Evolutionary conservation across 2,888 invertebrate genomes (phyloP).

Genomic region (Tetramorium bicarinatum): DNA sequence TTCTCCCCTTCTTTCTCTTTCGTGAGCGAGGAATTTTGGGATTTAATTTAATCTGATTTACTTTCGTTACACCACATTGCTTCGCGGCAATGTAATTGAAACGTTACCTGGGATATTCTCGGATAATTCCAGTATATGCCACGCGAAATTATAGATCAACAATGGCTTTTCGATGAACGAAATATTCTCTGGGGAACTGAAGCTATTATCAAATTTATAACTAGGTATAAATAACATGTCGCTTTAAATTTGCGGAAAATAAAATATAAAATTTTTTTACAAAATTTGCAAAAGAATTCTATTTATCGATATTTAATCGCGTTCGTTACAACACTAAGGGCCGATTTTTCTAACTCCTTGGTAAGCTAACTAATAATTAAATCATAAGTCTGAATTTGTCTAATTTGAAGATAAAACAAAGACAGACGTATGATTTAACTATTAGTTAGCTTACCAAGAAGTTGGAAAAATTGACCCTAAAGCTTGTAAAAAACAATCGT

Average conservation of each 20-base stretch:
- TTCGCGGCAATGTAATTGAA: slow-evolving; percentile 11
- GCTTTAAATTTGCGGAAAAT: neutral
- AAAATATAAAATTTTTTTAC: neutral
- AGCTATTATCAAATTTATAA: slow-evolving; percentile 1
- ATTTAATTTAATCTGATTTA: slow-evolving; percentile 47
- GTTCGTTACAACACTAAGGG: neutral
- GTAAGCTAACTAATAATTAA: no score
- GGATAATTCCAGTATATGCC: neutral
- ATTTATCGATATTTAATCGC: neutral
- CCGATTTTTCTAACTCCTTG: no score
- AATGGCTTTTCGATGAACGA: neutral
- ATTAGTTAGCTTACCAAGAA: no score
- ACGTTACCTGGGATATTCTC: slow-evolving; percentile 1
- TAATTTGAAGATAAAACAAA: no score
- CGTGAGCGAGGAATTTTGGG: slow-evolving; percentile 8
- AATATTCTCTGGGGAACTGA: neutral
- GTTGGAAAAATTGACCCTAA: neutral
- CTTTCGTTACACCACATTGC: slow-evolving; percentile 14
- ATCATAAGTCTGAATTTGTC: no score
- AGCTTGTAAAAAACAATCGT: neutral
- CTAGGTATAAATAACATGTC: neutral
- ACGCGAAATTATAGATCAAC: neutral
- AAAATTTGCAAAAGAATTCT: neutral
- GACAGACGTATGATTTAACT: no score
- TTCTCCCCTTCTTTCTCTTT: slow-evolving; percentile 1